These are phyloP conservation scores for Myzus persicae DNA, from an alignment of 1,140 invertebrate species.

Conservation along the genomic window DNA sequence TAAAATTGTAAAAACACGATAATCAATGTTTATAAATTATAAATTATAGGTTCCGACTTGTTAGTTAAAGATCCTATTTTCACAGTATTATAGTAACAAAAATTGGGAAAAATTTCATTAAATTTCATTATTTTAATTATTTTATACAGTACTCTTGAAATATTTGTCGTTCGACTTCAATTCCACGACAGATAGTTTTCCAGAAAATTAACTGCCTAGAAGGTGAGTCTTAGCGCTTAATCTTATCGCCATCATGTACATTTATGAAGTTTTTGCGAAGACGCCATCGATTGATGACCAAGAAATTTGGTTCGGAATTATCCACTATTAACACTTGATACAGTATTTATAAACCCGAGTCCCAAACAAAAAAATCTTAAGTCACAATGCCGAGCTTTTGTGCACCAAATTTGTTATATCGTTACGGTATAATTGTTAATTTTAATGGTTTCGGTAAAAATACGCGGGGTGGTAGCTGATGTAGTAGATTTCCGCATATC, in stretches of 20 bases:
- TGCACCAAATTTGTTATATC: too few relatives aligned
- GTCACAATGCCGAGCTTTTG: rapidly evolving
- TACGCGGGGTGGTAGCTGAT: background rate
- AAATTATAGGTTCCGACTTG: background rate
- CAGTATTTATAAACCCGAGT: too few relatives aligned
- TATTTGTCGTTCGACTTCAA: background rate
- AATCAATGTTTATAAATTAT: background rate
- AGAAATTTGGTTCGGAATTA: background rate
- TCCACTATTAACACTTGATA: background rate
- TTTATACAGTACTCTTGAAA: background rate
- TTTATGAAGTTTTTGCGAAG: background rate
- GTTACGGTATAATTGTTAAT: background rate
- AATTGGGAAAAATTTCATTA: background rate
- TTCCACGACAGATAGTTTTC: background rate
- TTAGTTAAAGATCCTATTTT: background rate
- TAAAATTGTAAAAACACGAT: background rate
- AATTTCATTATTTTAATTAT: background rate
- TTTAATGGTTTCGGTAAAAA: background rate
- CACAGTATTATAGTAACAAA: background rate
- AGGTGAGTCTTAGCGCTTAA: background rate
- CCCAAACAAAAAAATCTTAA: background rate
- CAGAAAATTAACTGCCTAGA: background rate
- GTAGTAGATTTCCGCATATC: background rate
- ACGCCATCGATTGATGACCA: background rate
- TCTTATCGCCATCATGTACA: background rate